Evolutionary conservation across 2,797 vertebrate genomes (phyloP).

Genomic region (Phrynocephalus forsythii): DNA sequence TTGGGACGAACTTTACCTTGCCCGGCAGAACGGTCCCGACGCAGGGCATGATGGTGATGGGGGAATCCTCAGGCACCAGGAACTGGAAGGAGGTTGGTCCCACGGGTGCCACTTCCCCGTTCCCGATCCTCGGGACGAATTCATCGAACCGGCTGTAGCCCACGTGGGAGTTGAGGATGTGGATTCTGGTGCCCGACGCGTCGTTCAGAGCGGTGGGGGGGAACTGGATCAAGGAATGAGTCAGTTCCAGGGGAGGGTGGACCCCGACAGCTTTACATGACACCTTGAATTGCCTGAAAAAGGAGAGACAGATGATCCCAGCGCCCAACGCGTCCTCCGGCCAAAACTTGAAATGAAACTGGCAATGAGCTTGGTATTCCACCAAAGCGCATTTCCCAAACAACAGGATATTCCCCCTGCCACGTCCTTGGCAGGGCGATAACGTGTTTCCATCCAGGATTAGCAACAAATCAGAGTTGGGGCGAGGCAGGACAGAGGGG

Average conservation of each 20-base stretch:
- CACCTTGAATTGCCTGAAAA: conserved; percentile 86
- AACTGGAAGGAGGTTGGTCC: conserved; percentile 87
- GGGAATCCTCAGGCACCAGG: conserved; percentile 74
- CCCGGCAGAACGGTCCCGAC: conserved; percentile 87
- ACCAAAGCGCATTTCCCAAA: neutral
- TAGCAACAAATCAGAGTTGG: neutral
- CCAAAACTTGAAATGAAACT: conserved; percentile 59
- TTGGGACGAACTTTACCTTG: conserved; percentile 79
- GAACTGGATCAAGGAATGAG: conserved; percentile 88
- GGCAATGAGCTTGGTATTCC: neutral
- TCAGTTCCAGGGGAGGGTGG: conserved; percentile 88
- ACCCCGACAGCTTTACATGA: conserved; percentile 85
- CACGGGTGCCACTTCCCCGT: conserved; percentile 52
- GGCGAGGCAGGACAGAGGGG: neutral
- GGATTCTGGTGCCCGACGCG: conserved; percentile 78
- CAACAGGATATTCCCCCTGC: neutral
- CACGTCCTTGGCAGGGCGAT: neutral
- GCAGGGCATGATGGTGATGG: conserved; percentile 83
- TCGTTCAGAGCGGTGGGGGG: conserved; percentile 85
- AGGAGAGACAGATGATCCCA: conserved; percentile 65
- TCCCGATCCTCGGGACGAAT: conserved; percentile 61
- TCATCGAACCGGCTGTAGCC: conserved; percentile 70
- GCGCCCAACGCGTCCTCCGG: conserved; percentile 62
- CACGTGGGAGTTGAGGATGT: conserved; percentile 79
- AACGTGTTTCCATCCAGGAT: neutral